Evolutionary conservation across 2,888 invertebrate genomes (phyloP).

Genomic region (Epistrophella euchroma): DNA sequence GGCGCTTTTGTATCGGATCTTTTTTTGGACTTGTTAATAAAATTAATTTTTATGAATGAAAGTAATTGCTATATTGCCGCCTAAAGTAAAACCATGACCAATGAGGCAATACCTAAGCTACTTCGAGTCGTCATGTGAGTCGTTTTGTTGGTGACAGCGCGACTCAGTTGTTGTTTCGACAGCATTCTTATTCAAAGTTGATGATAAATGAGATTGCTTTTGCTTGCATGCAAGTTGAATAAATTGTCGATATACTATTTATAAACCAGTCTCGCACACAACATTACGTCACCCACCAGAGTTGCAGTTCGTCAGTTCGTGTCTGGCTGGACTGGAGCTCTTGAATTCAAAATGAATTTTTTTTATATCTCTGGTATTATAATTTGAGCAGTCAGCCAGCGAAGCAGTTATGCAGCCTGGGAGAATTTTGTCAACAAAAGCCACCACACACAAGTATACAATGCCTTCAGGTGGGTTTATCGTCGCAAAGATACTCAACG

Average conservation of each 20-base stretch:
- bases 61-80: constrained; percentile 41
- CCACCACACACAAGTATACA: not conserved
- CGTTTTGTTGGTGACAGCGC: constrained; percentile 4
- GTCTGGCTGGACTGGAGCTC: constrained; percentile 1
- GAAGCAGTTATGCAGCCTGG: not conserved
- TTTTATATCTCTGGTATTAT: not conserved
- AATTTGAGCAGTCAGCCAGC: constrained; percentile 1
- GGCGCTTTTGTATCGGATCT: not conserved
- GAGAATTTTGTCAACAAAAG: constrained; percentile 22
- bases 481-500: constrained; percentile 2
- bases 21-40: constrained; percentile 36
- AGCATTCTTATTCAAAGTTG: constrained; percentile 1
- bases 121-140: not conserved
- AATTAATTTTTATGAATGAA: constrained; percentile 71
- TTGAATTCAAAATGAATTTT: not conserved
- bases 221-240: constrained; percentile 46
- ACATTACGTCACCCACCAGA: constrained; percentile 51
- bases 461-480: constrained; percentile 30
- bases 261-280: constrained; percentile 39
- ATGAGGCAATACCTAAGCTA: constrained; percentile 6
- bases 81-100: constrained; percentile 31
- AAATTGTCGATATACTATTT: constrained; percentile 38
- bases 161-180: constrained; percentile 17
- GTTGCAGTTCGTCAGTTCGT: constrained; percentile 10
- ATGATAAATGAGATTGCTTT: constrained; percentile 43